These are phyloP conservation scores for Oscheius sp. DNA, from an alignment of 2,888 invertebrate genomes.

Conservation along the genomic window DNA sequence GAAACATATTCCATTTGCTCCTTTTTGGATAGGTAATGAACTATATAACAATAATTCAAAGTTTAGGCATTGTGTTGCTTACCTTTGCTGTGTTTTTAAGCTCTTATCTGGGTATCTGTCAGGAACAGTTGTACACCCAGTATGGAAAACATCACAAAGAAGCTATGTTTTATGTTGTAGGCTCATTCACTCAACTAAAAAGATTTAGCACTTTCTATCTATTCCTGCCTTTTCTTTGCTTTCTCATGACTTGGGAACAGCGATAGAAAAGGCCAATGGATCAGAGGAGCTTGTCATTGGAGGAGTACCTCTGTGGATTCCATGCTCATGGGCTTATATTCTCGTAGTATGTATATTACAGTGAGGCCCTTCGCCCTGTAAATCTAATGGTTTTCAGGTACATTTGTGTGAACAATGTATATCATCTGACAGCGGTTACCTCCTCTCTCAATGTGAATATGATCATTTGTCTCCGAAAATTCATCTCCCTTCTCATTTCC, in stretches of 20 bases:
- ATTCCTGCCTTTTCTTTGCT: slow-evolving; percentile 87
- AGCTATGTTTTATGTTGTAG: slow-evolving; percentile 65
- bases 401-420: slow-evolving; percentile 84
- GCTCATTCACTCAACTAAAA: background rate
- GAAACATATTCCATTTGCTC: slow-evolving; percentile 38
- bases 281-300: slow-evolving; percentile 46
- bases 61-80: slow-evolving; percentile 75
- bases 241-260: slow-evolving; percentile 80
- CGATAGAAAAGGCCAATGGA: slow-evolving; percentile 79
- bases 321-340: slow-evolving; percentile 77
- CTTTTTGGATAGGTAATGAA: slow-evolving; percentile 52
- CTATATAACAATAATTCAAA: background rate
- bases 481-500: slow-evolving; percentile 89
- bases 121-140: slow-evolving; percentile 72
- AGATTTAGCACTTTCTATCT: slow-evolving; percentile 82
- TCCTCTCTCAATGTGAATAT: slow-evolving; percentile 91
- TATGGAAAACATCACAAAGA: slow-evolving; percentile 79
- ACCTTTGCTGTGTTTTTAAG: slow-evolving; percentile 88
- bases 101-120: slow-evolving; percentile 78
- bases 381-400: slow-evolving; percentile 74
- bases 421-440: slow-evolving; percentile 85
- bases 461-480: slow-evolving; percentile 92
- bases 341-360: slow-evolving; percentile 47
- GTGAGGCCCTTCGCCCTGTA: slow-evolving; percentile 33
- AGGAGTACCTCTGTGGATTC: slow-evolving; percentile 74